Base-by-base conservation (phyloP, 2,797 vertebrate genomes). In the Lepilemur septentrionalis region DNA sequence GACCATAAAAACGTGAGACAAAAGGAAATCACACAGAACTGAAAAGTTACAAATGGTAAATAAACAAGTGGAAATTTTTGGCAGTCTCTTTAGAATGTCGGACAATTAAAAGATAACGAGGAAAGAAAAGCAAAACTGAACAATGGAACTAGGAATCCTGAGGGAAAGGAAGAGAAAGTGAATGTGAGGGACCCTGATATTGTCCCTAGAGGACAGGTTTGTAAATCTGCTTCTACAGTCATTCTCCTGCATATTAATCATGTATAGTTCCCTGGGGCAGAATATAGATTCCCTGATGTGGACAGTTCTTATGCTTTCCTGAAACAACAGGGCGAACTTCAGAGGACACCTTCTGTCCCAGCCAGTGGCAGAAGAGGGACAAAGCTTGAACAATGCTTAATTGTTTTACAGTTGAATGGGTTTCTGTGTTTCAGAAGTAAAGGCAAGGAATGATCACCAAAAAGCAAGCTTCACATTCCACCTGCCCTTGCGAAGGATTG, bases 401-500 rank as follows among this genome's bases (percentile, higher is more conserved):
- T 61, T 93, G n/a, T 90, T 93, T 92, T 82, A 89, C 4, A 82
- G 35, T 46, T 88, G 14, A 78, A 65, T 89, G 35, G 10, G 32
- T 76, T 93, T 82, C 23, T 79, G 32, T 46, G 38, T 86, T 93
- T 88, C 61, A 70, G 32, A 78, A 90, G 82, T 79, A 91, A 91
- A 94, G 23, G 41, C 23, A 86, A 95, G 48, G 85, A 72, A 57
- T 4, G 1, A 12, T 73, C 32, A 15, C 18, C 6, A 25, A 48
- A 73, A 18, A 70, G n/a, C 41, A 92, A 94, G 46, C 15, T 75
- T 96, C 79, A 93, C 22, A 81, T 92, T 91, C 28, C 30, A 93
- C 41, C 70, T 50, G 5, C 25, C 65, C 2, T 65, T 78, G 61
- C 22, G 55, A 97, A 75, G 48, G 14, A 22, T 0, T 67, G 13